Percentiles rank a stretch among this genome's conserved stretches.
Conservation (phyloP, 2,888 invertebrate genomes). For the Pycnomerus fuliginosus region DNA sequence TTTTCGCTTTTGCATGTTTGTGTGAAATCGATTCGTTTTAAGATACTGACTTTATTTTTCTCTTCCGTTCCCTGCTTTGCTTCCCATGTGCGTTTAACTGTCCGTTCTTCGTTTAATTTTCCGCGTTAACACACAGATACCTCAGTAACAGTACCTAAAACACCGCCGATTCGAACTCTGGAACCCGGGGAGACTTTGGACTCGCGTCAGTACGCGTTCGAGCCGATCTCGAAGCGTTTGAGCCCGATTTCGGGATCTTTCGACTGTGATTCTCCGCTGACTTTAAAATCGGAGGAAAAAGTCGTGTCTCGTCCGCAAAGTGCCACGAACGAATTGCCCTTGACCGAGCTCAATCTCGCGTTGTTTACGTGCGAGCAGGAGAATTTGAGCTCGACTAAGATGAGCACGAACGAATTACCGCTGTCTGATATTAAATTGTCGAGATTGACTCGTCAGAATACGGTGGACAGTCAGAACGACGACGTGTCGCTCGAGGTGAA, state of each 20-base stretch:
- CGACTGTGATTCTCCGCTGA: constrained; percentile 41
- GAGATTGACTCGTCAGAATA: constrained; percentile 32
- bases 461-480: constrained; percentile 38
- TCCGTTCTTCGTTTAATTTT: constrained; percentile 6
- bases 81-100: constrained; percentile 19
- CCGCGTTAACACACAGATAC: constrained; percentile 19
- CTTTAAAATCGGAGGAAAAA: constrained; percentile 21
- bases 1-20: constrained; percentile 18
- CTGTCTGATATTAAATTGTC: constrained; percentile 44
- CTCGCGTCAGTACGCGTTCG: constrained; percentile 25
- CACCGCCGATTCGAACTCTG: constrained; percentile 47
- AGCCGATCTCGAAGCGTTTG: constrained; percentile 34
- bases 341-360: constrained; percentile 56
- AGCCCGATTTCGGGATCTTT: constrained; percentile 49
- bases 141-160: constrained; percentile 41
- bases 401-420: constrained; percentile 47
- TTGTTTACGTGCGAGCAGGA: constrained; percentile 45
- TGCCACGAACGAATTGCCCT: constrained; percentile 68
- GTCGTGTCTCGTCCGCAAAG: constrained; percentile 52
- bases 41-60: constrained; percentile 38
- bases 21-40: no score
- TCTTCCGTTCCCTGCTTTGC: constrained; percentile 33
- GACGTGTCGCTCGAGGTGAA: constrained; percentile 43
- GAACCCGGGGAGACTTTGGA: constrained; percentile 34
- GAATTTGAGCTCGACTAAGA: constrained; percentile 29